Evolutionary conservation across 2,888 invertebrate genomes (phyloP).

Genomic region (Psylliodes chrysocephalus): DNA sequence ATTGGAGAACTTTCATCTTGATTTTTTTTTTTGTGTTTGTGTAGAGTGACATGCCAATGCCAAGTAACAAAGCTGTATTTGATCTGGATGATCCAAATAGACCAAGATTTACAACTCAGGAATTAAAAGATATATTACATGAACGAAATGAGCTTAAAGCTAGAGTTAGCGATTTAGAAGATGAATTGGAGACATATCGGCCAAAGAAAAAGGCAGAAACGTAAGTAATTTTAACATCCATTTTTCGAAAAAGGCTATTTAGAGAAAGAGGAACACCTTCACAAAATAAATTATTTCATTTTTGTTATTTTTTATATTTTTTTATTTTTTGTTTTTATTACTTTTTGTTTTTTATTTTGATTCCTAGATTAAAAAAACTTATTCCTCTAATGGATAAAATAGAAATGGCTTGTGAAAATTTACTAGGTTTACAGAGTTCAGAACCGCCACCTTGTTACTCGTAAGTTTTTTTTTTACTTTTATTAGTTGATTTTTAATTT

Average conservation of each 20-base stretch:
- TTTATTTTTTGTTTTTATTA: conserved; percentile 36
- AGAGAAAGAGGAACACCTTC: no score
- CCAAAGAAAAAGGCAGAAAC: conserved; percentile 68
- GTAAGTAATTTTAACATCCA: conserved; percentile 59
- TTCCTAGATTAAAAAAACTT: conserved; percentile 49
- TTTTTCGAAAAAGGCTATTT: no score
- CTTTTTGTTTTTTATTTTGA: conserved; percentile 42
- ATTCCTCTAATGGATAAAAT: conserved; percentile 52
- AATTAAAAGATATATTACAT: conserved; percentile 85
- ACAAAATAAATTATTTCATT: no score
- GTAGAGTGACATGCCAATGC: conserved; percentile 65
- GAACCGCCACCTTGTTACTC: conserved; percentile 32
- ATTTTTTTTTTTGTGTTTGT: no score
- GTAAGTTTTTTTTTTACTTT: conserved; percentile 42
- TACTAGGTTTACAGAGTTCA: conserved; percentile 37
- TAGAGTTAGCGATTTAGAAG: conserved; percentile 92
- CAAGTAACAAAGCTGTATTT: conserved; percentile 69
- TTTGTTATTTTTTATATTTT: conserved; percentile 33
- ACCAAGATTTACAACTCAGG: conserved; percentile 85
- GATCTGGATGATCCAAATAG: conserved; percentile 77
- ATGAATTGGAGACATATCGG: conserved; percentile 83
- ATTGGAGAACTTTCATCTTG: no score
- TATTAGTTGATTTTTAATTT: conserved; percentile 28
- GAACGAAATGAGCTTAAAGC: conserved; percentile 94
- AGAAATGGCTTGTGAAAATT: conserved; percentile 51